Evolutionary conservation across 2,888 invertebrate species (phyloP).

Genomic region (Lycaena phlaeas): DNA sequence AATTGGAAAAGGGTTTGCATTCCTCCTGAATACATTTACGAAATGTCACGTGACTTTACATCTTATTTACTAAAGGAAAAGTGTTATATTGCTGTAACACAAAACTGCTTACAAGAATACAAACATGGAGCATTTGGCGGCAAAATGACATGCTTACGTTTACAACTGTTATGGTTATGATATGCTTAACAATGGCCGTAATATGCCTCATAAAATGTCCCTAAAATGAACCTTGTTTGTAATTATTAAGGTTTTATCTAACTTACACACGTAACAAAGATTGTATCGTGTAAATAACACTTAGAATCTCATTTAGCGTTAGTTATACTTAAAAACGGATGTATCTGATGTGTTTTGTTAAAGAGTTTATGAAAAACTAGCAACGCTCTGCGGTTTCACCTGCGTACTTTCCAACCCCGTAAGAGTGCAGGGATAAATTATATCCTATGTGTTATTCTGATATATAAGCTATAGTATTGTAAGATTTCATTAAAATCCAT

Average conservation of each 20-base stretch:
- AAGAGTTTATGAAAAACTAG: no score
- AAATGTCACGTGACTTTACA: not conserved
- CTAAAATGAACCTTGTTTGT: not conserved
- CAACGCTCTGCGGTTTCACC: no score
- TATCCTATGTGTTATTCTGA: no score
- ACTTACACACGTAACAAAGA: not conserved
- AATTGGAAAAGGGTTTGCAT: conserved; percentile 6
- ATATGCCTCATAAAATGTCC: not conserved
- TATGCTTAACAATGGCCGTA: not conserved
- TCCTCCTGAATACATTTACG: conserved; percentile 4
- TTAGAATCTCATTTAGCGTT: no score
- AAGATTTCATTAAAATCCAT: no score
- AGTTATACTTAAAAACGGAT: no score
- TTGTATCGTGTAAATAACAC: no score
- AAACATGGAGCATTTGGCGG: not conserved
- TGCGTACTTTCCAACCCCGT: no score
- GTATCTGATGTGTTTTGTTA: no score
- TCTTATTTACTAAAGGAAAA: not conserved
- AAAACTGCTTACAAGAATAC: not conserved
- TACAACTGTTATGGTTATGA: conserved; percentile 2
- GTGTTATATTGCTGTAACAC: not conserved
- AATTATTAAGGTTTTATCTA: not conserved
- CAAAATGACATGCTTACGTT: conserved; percentile 1
- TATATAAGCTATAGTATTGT: no score
- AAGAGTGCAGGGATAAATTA: no score